Conservation (phyloP, 2,797 vertebrate genomes). For the Brotula barbata region DNA sequence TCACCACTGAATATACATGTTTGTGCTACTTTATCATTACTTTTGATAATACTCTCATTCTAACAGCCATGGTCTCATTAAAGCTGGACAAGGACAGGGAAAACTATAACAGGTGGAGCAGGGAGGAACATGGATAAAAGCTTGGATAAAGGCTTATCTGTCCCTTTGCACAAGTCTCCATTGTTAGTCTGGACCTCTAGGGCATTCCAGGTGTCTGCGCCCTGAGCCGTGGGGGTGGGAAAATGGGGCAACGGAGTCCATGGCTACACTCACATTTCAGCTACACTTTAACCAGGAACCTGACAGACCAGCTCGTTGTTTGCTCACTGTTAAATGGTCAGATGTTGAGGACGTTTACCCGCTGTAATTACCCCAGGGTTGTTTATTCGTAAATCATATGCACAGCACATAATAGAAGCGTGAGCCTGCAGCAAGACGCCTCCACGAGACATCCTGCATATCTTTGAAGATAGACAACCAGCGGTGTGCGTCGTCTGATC, state of each 20-base stretch:
- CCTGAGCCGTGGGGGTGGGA: conserved; percentile 54
- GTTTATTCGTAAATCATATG: conserved; percentile 14
- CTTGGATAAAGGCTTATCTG: conserved; percentile 68
- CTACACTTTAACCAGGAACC: conserved; percentile 70
- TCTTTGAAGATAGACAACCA: conserved; percentile 35
- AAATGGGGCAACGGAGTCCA: conserved; percentile 30
- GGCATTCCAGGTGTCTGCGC: conserved; percentile 75
- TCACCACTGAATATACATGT: background rate
- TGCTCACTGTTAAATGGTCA: conserved; percentile 20
- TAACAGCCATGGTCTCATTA: conserved; percentile 34
- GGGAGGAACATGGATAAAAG: conserved; percentile 61
- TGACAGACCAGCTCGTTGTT: conserved; percentile 57
- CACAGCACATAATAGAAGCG: conserved; percentile 4
- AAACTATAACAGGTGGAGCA: conserved; percentile 37
- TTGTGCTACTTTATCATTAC: background rate
- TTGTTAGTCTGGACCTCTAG: conserved; percentile 72
- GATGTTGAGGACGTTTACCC: too few species aligned
- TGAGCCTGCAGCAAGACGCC: conserved; percentile 8
- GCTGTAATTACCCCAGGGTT: too few species aligned
- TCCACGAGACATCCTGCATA: conserved; percentile 7
- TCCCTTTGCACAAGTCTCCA: conserved; percentile 71
- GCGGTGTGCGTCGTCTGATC: conserved; percentile 35
- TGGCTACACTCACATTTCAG: conserved; percentile 48
- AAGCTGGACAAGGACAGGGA: conserved; percentile 17
- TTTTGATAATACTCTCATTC: background rate